Conservation (phyloP, 2,888 invertebrate genomes). For the Bembecia ichneumoniformis region DNA sequence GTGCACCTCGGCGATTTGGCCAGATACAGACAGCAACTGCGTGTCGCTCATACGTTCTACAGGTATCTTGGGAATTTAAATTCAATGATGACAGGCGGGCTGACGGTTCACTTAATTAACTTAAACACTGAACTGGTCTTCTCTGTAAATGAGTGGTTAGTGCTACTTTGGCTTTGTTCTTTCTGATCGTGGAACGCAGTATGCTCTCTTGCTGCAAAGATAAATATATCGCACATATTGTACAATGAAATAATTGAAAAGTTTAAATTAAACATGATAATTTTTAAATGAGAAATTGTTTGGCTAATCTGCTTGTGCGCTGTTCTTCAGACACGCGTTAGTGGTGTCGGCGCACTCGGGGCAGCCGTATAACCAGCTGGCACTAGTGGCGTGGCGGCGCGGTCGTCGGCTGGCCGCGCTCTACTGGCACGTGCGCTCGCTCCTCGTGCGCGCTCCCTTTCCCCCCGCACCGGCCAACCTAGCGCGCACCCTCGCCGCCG, state of each 20-base stretch:
- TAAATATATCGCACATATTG: too few species aligned
- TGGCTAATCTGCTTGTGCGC: too few species aligned
- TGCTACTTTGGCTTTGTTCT: too few species aligned
- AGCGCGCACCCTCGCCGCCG: slow-evolving; percentile 77
- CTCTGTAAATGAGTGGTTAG: too few species aligned
- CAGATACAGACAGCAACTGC: slow-evolving; percentile 84
- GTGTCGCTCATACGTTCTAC: slow-evolving; percentile 88
- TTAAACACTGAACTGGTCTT: too few species aligned
- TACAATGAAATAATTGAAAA: too few species aligned
- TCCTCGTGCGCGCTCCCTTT: slow-evolving; percentile 88
- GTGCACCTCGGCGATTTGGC: slow-evolving; percentile 91
- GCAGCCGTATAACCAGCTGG: slow-evolving; percentile 92
- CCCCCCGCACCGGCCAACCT: slow-evolving; percentile 87
- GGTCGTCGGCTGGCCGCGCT: slow-evolving; percentile 86
- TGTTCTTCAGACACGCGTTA: slow-evolving; percentile 76
- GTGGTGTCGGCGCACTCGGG: slow-evolving; percentile 82
- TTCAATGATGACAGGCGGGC: neutral
- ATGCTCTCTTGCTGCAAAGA: too few species aligned
- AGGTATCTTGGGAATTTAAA: slow-evolving; percentile 45
- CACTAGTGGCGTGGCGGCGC: slow-evolving; percentile 84
- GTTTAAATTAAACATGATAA: too few species aligned
- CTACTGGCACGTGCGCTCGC: slow-evolving; percentile 88
- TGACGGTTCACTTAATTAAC: neutral
- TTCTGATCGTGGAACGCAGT: too few species aligned
- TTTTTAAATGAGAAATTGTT: too few species aligned